These are phyloP conservation scores for Morinoia aosen DNA, from an alignment of 2,888 invertebrate species.

Conservation along the genomic window DNA sequence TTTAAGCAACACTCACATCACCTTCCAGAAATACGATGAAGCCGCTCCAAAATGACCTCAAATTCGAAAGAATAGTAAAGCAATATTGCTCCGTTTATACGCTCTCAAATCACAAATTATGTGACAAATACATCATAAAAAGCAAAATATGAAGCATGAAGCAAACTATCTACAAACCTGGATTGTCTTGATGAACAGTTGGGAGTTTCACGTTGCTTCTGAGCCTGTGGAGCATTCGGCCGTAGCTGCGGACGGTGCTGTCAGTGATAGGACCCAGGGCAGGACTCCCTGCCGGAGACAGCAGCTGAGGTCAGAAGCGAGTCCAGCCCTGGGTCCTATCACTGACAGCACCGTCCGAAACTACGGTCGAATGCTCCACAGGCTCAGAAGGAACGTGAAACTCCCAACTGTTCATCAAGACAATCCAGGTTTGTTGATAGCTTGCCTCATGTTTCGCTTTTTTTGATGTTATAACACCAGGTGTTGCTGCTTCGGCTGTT, in stretches of 20 bases:
- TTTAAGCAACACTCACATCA: no score
- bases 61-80: no score
- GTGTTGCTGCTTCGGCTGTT: no score
- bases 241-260: constrained; percentile 56
- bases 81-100: no score
- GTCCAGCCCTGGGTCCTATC: constrained; percentile 57
- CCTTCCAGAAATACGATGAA: no score
- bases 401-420: neutral
- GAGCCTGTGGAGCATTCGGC: constrained; percentile 58
- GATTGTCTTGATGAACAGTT: neutral
- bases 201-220: neutral
- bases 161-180: neutral
- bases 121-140: neutral
- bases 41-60: no score
- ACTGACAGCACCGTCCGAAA: constrained; percentile 45
- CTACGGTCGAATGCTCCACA: constrained; percentile 58
- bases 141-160: neutral
- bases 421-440: neutral
- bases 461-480: no score
- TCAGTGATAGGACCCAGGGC: constrained; percentile 56
- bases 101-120: no score
- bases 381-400: constrained; percentile 52
- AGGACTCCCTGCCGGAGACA: constrained; percentile 26
- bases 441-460: neutral
- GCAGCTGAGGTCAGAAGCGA: neutral